Evolutionary conservation across 2,888 invertebrate genomes (phyloP).

Genomic region (Chymomyza amoena): DNA sequence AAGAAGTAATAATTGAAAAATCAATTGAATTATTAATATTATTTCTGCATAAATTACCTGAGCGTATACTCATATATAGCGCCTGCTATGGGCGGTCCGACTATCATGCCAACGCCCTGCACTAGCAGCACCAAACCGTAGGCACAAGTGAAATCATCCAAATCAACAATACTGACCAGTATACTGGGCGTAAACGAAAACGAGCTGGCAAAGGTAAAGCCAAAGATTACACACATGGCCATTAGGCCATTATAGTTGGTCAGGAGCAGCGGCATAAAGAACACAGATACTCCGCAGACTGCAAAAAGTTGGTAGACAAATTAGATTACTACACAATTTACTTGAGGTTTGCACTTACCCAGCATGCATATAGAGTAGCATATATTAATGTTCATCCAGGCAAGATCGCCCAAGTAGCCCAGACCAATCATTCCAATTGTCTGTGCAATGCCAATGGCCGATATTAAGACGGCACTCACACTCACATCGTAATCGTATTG

Average conservation of each 20-base stretch:
- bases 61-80: slow-evolving; percentile 75
- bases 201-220: slow-evolving; percentile 93
- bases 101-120: slow-evolving; percentile 94
- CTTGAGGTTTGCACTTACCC: slow-evolving; percentile 59
- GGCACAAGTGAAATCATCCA: slow-evolving; percentile 94
- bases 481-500: slow-evolving; percentile 85
- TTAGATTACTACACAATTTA: not conserved
- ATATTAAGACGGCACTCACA: slow-evolving; percentile 88
- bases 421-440: slow-evolving; percentile 93
- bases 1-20: no score
- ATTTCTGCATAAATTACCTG: slow-evolving; percentile 54
- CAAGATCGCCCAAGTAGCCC: slow-evolving; percentile 93
- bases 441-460: slow-evolving; percentile 92
- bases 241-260: slow-evolving; percentile 69
- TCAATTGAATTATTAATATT: not conserved
- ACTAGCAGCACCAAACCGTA: slow-evolving; percentile 93
- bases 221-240: slow-evolving; percentile 84
- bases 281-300: slow-evolving; percentile 78
- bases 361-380: slow-evolving; percentile 90
- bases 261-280: slow-evolving; percentile 75
- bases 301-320: slow-evolving; percentile 4
- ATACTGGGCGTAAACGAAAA: slow-evolving; percentile 95
- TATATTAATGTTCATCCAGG: slow-evolving; percentile 89
- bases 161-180: slow-evolving; percentile 90
- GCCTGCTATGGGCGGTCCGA: slow-evolving; percentile 96